Evolutionary conservation across 1,140 invertebrate genomes (phyloP), one percentile per base, ranked within the genome.

Genomic region (Venturia canescens): DNA sequence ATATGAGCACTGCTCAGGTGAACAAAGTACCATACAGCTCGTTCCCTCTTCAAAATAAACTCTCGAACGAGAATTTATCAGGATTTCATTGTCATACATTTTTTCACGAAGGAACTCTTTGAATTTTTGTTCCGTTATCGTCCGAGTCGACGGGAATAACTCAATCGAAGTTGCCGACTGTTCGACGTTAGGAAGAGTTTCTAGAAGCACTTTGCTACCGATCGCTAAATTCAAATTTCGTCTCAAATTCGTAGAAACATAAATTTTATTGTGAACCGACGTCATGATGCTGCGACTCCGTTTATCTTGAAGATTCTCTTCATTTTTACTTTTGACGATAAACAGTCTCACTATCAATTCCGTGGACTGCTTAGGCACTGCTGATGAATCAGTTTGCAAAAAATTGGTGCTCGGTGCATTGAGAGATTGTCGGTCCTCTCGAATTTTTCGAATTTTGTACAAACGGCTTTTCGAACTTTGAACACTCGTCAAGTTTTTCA

Each of bases 11-110:
- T 90, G 89, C 15, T 93, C 91, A 1, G 95, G 95, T 81, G 91
- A 88, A 29, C 95, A 91, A 84, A 93, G 93, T 9, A 94, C 83
- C 26, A 84, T 78, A n/a, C 87, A 92, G 34, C 34, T 76, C 48
- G 89, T 90, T 50, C 92, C 90, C 38, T 90, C 89, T 23, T 93
- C 93, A 11, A 95, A 88, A 18, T 92, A 92, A 3, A 95, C 89
- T 50, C 92, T 90, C 60, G 93, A 90, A 82, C 93, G 88, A 60
- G 94, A 92, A 89, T 95, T 96, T 1, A 96, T 84, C 74, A 96
- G 87, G 80, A 94, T 86, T 82, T 92, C 92, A 23, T 91, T 86
- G 0, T 91, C 16, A 53, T 15, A 21, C 69, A 23, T 21, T 27
- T 26, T 74, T n/a, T 60, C 53, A 13, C 27, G 11, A 15, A 48